Percentiles rank a stretch among this genome's conserved stretches.
Conservation (phyloP, 1,140 invertebrate genomes). For the Thaumetopoea pityocampa region DNA sequence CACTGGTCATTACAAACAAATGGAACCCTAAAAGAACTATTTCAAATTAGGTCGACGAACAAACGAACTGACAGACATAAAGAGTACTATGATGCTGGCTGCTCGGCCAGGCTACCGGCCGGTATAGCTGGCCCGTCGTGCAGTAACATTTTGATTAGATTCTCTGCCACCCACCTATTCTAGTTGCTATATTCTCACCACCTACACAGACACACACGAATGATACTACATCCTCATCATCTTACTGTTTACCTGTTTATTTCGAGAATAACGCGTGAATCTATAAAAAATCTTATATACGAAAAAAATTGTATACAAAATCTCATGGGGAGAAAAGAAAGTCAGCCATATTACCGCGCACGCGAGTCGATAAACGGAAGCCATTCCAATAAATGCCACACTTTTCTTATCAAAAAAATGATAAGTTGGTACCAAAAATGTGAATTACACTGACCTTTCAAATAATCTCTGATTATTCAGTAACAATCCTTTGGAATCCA, state of each 20-base stretch:
- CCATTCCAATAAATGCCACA: constrained; percentile 67
- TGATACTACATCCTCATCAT: constrained; percentile 24
- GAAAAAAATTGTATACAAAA: constrained; percentile 14
- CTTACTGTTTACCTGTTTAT: constrained; percentile 9
- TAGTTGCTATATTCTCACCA: constrained; percentile 31
- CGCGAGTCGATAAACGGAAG: constrained; percentile 72
- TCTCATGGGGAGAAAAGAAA: constrained; percentile 54
- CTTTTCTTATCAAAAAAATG: constrained; percentile 24
- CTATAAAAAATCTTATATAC: neutral
- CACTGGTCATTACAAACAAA: no score
- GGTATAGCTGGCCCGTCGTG: constrained; percentile 20
- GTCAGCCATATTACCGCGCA: constrained; percentile 74
- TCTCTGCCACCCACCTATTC: constrained; percentile 53
- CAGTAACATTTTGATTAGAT: constrained; percentile 46
- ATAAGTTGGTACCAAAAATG: constrained; percentile 5
- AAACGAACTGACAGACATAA: no score
- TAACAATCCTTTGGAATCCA: constrained; percentile 67
- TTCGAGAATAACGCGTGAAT: no score
- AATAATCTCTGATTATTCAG: constrained; percentile 37
- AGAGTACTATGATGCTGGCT: no score
- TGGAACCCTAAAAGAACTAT: no score
- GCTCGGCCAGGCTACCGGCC: no score
- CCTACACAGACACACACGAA: constrained; percentile 41
- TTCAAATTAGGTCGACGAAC: no score
- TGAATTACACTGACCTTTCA: constrained; percentile 49